Base-by-base conservation (phyloP, 35 echinoderm and acorn worm genomes). In the Heliocidaris erythrogramma region DNA sequence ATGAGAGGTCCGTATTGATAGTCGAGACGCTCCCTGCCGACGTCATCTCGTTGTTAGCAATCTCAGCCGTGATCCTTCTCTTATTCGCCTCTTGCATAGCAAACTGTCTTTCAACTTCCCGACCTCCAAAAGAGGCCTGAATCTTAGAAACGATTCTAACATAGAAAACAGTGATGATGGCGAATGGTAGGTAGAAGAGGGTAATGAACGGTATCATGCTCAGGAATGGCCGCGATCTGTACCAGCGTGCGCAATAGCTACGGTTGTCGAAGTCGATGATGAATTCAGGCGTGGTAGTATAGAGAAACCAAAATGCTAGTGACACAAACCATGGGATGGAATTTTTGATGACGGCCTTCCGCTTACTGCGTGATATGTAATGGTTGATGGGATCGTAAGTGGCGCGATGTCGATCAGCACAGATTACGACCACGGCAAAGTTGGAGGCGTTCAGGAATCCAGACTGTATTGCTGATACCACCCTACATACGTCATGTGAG, bases 331-430 rank as follows among this genome's bases (percentile, higher is more conserved):
- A 95, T n/a, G 94, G 27, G 16, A 95, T 24, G 21, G 56, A 47
- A 24, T 91, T 95, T 13, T 21, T 47, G 4, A 95, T 35, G 17
- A 90, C 21, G 17, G 94, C 94, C 42, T 53, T 69, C 42, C 60
- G 53, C 9, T 88, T 95, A 12, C 49, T 96, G 13, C 95, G 60
- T 85, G n/a, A 27, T 48, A 86, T 90, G 30, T 48, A 90, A 30
- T 96, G 95, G 84, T 32, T 48, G 32, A 96, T 56, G 21, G 95
- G 95, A 85, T 96, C 52, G 47, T 85, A 48, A 31, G 90, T 96
- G 10, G 95, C 95, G 16, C 84, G 92, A 85, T 96, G 90, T 48
- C 95, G 95, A 47, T 96, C 95, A 47, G 32, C 88, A 32, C 95
- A 96, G 90, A 96, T 96, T 18, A 94, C 85, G 8, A 94, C 47